Percentiles rank a stretch among this genome's conserved stretches.
phyloP scores from a whole-genome alignment of 2,797 vertebrate genomes.

The Chaetophractus vellerosus region DNA sequence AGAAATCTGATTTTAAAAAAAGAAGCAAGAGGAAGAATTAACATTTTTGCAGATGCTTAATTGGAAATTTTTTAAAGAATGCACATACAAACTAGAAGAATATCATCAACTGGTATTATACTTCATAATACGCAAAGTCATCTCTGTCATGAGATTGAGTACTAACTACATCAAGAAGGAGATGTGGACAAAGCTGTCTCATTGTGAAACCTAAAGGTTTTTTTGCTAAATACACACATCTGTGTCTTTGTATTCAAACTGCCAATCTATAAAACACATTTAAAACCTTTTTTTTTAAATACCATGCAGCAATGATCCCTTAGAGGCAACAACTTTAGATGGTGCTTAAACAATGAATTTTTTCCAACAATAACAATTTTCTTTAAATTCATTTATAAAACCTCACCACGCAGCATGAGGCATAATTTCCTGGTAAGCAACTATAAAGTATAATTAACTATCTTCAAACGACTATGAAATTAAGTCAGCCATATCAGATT shows the following conservation, averaged over 20 bases:
- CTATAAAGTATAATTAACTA: constrained; percentile 82
- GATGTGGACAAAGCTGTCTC: background rate
- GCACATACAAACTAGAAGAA: background rate
- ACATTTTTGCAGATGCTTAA: background rate
- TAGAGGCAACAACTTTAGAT: constrained; percentile 65
- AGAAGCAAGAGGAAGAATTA: background rate
- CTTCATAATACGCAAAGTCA: background rate
- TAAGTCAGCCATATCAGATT: constrained; percentile 84
- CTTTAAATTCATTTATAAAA: constrained; percentile 84
- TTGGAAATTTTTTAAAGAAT: background rate
- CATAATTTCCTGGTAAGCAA: constrained; percentile 81
- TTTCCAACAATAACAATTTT: constrained; percentile 81
- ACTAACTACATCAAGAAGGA: background rate
- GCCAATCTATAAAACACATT: constrained; percentile 64
- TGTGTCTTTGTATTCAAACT: constrained; percentile 61
- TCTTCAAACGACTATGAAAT: constrained; percentile 82
- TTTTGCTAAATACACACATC: constrained; percentile 51
- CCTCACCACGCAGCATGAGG: constrained; percentile 70
- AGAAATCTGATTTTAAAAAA: background rate
- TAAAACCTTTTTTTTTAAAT: constrained; percentile 76
- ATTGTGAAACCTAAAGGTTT: background rate
- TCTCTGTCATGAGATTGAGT: background rate
- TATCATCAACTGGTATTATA: background rate
- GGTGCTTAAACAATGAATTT: constrained; percentile 73
- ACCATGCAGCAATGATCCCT: constrained; percentile 59